Evolutionary conservation across 1,140 invertebrate genomes (phyloP).

Genomic region (Onthophagus taurus): DNA sequence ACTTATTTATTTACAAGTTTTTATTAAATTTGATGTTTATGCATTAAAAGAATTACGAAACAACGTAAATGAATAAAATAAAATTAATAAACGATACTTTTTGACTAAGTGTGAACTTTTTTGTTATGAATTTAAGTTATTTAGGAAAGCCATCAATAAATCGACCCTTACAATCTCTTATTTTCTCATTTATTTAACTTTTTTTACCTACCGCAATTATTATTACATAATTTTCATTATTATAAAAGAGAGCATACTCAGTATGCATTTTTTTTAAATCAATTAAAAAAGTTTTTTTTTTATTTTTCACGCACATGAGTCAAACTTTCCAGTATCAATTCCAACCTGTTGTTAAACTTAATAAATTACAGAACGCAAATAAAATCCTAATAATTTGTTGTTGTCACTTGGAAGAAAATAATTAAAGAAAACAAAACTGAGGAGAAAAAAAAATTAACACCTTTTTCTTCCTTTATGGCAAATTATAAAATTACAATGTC

Average conservation of each 20-base stretch:
- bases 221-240: conserved; percentile 11
- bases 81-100: no score
- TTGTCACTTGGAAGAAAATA: not conserved
- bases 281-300: conserved; percentile 1
- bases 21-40: no score
- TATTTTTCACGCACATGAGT: conserved; percentile 2
- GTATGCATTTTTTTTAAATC: conserved; percentile 8
- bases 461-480: conserved; percentile 7
- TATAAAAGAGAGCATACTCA: conserved; percentile 6
- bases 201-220: not conserved
- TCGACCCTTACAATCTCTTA: conserved; percentile 1
- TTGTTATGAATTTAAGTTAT: no score
- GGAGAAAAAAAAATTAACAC: conserved; percentile 3
- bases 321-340: conserved; percentile 8
- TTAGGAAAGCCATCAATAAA: no score
- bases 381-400: not conserved
- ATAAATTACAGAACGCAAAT: conserved; percentile 9
- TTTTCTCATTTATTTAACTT: not conserved
- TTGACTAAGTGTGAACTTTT: no score
- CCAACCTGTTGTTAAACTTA: no score
- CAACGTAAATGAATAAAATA: no score
- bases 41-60: no score
- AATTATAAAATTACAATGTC: conserved; percentile 9
- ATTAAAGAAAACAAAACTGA: not conserved
- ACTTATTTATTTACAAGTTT: no score